Percentiles rank a stretch among this genome's conserved stretches.
Evolutionary conservation across 2,797 vertebrate genomes (phyloP).

Genomic region (Chaetophractus vellerosus): DNA sequence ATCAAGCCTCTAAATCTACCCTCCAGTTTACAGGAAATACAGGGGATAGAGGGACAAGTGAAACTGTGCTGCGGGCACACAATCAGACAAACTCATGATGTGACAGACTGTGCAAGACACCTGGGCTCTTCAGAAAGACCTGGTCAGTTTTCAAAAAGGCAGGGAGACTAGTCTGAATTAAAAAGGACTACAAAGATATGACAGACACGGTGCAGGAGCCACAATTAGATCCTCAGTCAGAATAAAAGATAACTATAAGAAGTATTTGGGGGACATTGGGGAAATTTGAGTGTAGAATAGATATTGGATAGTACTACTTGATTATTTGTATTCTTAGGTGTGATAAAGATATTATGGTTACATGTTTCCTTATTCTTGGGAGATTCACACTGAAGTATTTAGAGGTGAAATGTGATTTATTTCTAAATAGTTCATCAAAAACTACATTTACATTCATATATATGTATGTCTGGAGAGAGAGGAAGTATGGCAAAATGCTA

Average conservation of each 20-base stretch:
- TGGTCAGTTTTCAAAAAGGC: neutral
- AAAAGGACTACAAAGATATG: neutral
- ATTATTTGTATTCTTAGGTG: fast-evolving
- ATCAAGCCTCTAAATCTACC: neutral
- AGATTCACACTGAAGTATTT: neutral
- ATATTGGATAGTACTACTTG: neutral
- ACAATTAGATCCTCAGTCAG: neutral
- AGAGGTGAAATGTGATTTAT: neutral
- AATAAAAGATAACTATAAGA: neutral
- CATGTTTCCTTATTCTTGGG: neutral
- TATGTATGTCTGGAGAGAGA: neutral
- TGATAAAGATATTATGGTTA: neutral
- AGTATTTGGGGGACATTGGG: neutral
- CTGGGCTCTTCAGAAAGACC: neutral
- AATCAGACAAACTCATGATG: fast-evolving
- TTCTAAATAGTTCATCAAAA: neutral
- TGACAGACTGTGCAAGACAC: fast-evolving
- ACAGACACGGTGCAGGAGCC: neutral
- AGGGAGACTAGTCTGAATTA: neutral
- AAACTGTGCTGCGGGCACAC: fast-evolving
- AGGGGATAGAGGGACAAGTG: neutral
- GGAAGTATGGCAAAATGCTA: neutral
- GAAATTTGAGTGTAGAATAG: neutral
- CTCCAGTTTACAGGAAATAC: neutral
- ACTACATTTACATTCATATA: neutral